Evolutionary conservation across 2,797 vertebrate genomes (phyloP).

Genomic region (Triplophysa bombifrons): DNA sequence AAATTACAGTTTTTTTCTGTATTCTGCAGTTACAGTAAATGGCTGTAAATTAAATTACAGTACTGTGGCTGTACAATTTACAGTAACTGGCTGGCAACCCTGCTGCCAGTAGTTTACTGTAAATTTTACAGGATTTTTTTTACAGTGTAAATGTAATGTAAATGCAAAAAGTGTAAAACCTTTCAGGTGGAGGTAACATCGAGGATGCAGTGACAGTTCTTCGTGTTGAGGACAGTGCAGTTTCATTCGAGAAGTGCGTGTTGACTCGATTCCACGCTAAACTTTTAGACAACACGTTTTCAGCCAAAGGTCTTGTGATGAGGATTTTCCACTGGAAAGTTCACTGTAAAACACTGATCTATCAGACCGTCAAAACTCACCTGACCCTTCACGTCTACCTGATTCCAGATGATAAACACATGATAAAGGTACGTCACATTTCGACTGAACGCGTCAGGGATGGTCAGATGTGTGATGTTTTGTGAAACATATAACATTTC

Average conservation of each 20-base stretch:
- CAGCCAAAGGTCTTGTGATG: slow-evolving; percentile 42
- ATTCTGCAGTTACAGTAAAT: too few species aligned
- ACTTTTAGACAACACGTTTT: slow-evolving; percentile 40
- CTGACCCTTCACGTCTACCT: slow-evolving; percentile 56
- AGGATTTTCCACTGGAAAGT: slow-evolving; percentile 12
- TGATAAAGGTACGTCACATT: slow-evolving; percentile 41
- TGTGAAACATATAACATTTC: too few species aligned
- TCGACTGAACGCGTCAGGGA: not conserved
- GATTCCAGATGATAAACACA: slow-evolving; percentile 39
- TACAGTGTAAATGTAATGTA: too few species aligned
- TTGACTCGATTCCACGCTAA: slow-evolving; percentile 49
- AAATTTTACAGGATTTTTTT: too few species aligned
- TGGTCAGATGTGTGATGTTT: not conserved
- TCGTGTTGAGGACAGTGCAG: slow-evolving; percentile 37
- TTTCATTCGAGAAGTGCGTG: slow-evolving; percentile 43
- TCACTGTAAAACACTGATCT: slow-evolving; percentile 49
- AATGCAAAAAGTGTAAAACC: too few species aligned
- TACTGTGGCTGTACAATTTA: too few species aligned
- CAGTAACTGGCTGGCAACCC: too few species aligned
- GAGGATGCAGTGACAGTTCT: slow-evolving; percentile 51
- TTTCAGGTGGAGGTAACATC: too few species aligned
- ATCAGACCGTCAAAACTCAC: slow-evolving; percentile 9
- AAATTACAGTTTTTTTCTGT: too few species aligned
- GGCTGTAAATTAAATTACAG: too few species aligned
- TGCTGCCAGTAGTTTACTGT: too few species aligned